Conservation (phyloP, 2,797 vertebrate species). For the Pantherophis vulpinus region DNA sequence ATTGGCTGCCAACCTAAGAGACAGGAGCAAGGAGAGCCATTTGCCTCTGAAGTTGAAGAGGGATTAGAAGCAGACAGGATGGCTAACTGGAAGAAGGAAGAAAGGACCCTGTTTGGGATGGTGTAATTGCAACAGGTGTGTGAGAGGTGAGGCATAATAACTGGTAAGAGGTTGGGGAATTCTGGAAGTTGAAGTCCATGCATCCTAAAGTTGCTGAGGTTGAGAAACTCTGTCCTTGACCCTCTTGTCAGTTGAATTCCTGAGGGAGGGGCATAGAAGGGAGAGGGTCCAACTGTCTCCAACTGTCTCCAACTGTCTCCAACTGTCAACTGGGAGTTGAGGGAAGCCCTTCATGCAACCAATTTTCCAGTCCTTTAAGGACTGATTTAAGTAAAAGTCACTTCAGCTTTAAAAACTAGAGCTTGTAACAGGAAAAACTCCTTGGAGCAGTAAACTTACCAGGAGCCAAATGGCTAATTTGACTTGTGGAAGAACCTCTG, state of each 20-base stretch:
- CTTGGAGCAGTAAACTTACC: not conserved
- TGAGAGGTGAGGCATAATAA: not conserved
- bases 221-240: not conserved
- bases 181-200: not conserved
- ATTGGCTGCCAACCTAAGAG: not conserved
- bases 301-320: not conserved
- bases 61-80: not conserved
- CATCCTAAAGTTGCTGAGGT: not conserved
- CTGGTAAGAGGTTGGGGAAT: not conserved
- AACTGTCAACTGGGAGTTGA: not conserved
- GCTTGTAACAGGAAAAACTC: not conserved
- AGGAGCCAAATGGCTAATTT: not conserved
- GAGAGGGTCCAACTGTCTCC: not conserved
- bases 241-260: not conserved
- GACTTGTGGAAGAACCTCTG: not conserved
- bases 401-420: not conserved
- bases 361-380: not conserved
- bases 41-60: not conserved
- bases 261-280: not conserved
- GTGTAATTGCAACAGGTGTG: not conserved
- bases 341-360: not conserved
- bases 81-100: not conserved
- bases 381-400: not conserved
- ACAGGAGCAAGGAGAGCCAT: not conserved
- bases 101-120: not conserved